Base-by-base conservation (phyloP, 1,140 invertebrate species). In the Leptinotarsa defecta region DNA sequence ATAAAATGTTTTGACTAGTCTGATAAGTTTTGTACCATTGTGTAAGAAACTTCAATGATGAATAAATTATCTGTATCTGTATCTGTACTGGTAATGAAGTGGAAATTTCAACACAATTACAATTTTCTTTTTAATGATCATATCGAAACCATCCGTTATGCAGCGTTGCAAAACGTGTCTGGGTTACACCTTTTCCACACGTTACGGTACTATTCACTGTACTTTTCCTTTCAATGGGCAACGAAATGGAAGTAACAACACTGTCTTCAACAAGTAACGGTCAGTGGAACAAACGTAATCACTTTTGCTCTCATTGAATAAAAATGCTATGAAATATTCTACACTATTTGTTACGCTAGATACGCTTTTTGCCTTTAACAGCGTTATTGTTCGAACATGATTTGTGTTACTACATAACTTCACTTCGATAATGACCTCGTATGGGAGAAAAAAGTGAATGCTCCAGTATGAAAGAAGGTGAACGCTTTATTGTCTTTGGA, bases 301-400 rank as follows among this genome's bases (percentile, higher is more conserved):
- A 57, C 52, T 57, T 57, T 57, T 57, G 52, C n/a, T 57, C n/a
- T 57, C 52, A 19, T 57, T 57, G 52, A 57, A 57, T 57, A 34
- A 34, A 34, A 34, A 34, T 34, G 6, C 27, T 57, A 57, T 57
- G n/a, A 57, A 57, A 57, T 57, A n/a, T 15, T 57, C 1, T 57
- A 57, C 52, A 57, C 52, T 57, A 19, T 19, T 15, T 4, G 52
- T 57, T 57, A 57, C 17, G 52, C 52, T 57, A n/a, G 17, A n/a
- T 57, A 57, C 13, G 52, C 52, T 57, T 19, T 57, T 57, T 57
- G 52, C 4, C 6, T 57, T n/a, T 57, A 15, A 57, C n/a, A 19
- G n/a, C n/a, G 13, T 19, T 57, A 57, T 15, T 15, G 15, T 17
- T 57, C 52, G n/a, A 15, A 57, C 15, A 57, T n/a, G 15, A 43